These are phyloP conservation scores for Pseudomyrmex dendroicus DNA, from an alignment of 1,140 invertebrate genomes.

Conservation along the genomic window DNA sequence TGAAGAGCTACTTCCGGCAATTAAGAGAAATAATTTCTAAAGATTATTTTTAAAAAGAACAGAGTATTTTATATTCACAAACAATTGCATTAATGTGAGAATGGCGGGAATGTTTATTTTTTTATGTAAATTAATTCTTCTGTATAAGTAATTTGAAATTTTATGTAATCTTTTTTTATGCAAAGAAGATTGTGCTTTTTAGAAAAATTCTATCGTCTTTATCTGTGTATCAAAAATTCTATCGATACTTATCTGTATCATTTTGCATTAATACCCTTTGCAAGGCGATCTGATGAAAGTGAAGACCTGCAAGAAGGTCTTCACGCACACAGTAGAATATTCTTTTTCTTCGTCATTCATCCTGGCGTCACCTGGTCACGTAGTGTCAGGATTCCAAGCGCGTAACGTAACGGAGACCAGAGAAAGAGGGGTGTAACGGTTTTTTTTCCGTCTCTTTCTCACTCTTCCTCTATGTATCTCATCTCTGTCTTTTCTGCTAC, in stretches of 20 bases:
- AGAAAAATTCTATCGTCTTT: not conserved
- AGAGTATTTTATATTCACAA: not conserved
- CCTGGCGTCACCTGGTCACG: conserved; percentile 74
- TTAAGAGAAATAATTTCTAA: not conserved
- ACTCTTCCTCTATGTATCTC: conserved; percentile 17
- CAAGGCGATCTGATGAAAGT: conserved; percentile 22
- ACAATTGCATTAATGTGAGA: not conserved
- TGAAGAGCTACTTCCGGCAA: not conserved
- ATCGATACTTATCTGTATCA: not conserved
- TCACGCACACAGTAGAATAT: conserved; percentile 57
- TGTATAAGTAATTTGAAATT: not conserved
- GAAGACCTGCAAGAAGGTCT: conserved; percentile 30
- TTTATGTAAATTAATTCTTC: not conserved
- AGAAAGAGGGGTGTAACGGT: conserved; percentile 76
- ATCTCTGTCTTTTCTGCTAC: conserved; percentile 57
- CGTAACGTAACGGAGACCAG: conserved; percentile 77
- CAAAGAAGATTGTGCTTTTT: too few relatives aligned
- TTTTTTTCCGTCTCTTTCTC: conserved; percentile 76
- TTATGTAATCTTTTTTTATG: too few relatives aligned
- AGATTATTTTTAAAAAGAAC: not conserved
- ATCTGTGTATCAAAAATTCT: not conserved
- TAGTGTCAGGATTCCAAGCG: conserved; percentile 78
- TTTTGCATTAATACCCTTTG: not conserved
- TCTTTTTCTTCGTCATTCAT: conserved; percentile 74
- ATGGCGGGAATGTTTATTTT: not conserved